phyloP scores from a whole-genome alignment of 2,113 vertebrate species.

The Damaliscus lunatus region DNA sequence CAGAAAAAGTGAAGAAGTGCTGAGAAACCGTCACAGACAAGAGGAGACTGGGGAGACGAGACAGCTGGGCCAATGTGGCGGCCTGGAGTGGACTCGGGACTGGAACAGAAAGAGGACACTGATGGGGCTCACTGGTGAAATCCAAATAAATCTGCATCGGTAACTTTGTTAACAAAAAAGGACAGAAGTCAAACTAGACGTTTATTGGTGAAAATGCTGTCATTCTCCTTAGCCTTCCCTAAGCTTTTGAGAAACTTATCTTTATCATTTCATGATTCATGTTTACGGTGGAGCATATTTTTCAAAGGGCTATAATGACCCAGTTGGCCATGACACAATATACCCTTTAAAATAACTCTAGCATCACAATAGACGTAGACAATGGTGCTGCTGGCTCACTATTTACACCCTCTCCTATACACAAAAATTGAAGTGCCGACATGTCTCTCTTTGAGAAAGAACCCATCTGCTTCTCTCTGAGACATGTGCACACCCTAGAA shows the following conservation, averaged over 20 bases:
- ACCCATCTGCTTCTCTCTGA: background rate
- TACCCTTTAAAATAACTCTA: background rate
- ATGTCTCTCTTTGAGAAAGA: background rate
- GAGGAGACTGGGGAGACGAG: fast-evolving
- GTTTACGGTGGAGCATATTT: background rate
- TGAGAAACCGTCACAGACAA: background rate
- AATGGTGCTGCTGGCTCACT: fast-evolving
- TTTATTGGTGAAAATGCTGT: background rate
- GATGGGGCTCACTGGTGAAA: background rate
- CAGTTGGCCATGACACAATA: background rate
- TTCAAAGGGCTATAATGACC: background rate
- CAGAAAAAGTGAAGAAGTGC: background rate
- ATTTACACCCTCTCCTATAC: background rate
- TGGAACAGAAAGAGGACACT: background rate
- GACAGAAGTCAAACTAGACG: background rate
- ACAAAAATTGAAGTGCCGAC: background rate
- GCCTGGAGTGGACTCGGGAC: background rate
- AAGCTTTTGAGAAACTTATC: background rate
- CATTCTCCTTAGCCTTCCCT: background rate
- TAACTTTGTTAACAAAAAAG: background rate
- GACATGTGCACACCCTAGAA: background rate
- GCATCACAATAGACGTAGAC: background rate
- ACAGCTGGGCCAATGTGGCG: background rate
- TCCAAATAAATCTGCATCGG: background rate
- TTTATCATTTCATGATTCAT: background rate